Conservation (phyloP, 23 tunicate genomes). For the Pegea sp. region DNA sequence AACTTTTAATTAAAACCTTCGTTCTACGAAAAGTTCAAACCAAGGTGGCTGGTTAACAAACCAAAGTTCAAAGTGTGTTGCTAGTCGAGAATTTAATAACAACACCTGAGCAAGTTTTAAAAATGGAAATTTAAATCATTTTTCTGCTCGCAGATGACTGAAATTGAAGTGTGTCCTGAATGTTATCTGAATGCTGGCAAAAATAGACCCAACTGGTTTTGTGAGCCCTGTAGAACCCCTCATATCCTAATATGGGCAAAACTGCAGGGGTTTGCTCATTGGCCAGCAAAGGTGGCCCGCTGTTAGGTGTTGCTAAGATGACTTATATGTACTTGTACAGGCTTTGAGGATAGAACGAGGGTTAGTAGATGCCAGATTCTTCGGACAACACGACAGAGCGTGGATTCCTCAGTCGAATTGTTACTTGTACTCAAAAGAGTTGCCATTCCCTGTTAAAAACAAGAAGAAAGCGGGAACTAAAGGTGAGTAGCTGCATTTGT, state of each 20-base stretch:
- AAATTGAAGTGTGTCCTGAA: conserved; percentile 95
- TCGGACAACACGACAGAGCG: conserved; percentile 98
- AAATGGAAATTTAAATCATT: background rate
- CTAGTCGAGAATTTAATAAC: background rate
- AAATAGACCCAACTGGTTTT: conserved; percentile 86
- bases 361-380: conserved; percentile 78
- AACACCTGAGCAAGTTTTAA: too few relatives aligned
- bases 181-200: conserved; percentile 85
- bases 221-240: conserved; percentile 76
- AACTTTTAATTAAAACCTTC: too few relatives aligned
- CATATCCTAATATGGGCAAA: conserved; percentile 97
- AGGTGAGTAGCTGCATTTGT: conserved; percentile 40
- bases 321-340: conserved; percentile 6
- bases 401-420: conserved; percentile 70
- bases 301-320: background rate
- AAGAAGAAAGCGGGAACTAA: conserved; percentile 77
- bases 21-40: too few relatives aligned
- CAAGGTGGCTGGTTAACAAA: too few relatives aligned
- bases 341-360: conserved; percentile 67
- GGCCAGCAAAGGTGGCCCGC: conserved; percentile 82
- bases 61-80: too few relatives aligned
- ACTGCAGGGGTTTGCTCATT: conserved; percentile 90
- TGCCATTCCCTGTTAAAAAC: conserved; percentile 77
- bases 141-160: conserved; percentile 31
- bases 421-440: conserved; percentile 69